phyloP scores from a whole-genome alignment of 2,888 invertebrate species.

The Drosophila ezoana region DNA sequence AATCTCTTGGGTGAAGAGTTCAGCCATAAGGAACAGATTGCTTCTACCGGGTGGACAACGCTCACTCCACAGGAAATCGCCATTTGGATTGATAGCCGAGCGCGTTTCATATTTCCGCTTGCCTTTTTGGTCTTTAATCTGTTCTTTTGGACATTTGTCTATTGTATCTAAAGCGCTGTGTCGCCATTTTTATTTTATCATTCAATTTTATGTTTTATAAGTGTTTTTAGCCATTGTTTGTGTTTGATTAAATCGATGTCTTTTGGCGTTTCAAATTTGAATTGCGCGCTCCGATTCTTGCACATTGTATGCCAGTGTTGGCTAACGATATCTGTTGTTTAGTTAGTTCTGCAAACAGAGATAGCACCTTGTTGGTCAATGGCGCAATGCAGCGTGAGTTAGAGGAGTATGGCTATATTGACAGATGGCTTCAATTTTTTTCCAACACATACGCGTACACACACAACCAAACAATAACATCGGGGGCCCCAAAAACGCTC shows the following conservation, averaged over 20 bases:
- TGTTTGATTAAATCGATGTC: conserved; percentile 16
- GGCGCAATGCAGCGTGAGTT: conserved; percentile 2
- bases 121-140: conserved; percentile 92
- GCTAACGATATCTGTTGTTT: conserved; percentile 12
- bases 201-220: conserved; percentile 9
- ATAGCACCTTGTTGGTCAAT: conserved; percentile 9
- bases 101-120: conserved; percentile 91
- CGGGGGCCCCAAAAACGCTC: conserved; percentile 71
- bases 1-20: conserved; percentile 71
- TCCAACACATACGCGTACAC: conserved; percentile 49
- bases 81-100: conserved; percentile 92
- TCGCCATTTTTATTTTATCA: conserved; percentile 43
- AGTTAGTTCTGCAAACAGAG: conserved; percentile 43
- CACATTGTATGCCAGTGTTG: conserved; percentile 46
- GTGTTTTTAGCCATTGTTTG: conserved; percentile 11
- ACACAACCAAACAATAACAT: conserved; percentile 72
- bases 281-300: conserved; percentile 33
- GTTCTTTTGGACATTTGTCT: conserved; percentile 92
- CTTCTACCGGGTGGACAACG: conserved; percentile 88
- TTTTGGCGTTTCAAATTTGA: conserved; percentile 25
- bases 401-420: conserved; percentile 42
- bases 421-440: conserved; percentile 38
- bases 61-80: conserved; percentile 96
- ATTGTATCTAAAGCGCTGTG: conserved; percentile 77
- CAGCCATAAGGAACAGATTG: conserved; percentile 54